These are phyloP conservation scores for Yponomeuta plumbellus DNA, from an alignment of 2,888 invertebrate genomes.

Conservation along the genomic window DNA sequence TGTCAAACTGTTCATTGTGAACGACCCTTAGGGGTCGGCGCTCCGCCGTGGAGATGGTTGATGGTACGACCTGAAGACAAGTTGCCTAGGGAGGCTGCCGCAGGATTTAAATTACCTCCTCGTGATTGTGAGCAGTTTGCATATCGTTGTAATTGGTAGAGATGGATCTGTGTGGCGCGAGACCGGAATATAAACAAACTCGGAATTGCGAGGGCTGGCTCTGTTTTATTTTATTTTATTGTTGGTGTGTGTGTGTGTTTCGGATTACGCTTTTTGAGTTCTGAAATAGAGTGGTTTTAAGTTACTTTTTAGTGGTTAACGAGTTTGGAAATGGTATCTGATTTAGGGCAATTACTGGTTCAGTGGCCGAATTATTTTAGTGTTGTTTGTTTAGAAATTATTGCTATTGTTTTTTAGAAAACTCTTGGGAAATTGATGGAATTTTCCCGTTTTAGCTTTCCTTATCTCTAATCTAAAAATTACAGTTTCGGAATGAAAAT, in stretches of 20 bases:
- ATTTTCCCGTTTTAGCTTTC: too few species aligned
- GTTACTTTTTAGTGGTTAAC: background rate
- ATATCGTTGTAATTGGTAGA: slow-evolving; percentile 45
- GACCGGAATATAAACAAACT: slow-evolving; percentile 22
- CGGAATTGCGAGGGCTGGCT: background rate
- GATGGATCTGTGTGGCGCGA: slow-evolving; percentile 31
- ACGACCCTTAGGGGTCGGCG: background rate
- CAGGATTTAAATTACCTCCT: slow-evolving; percentile 40
- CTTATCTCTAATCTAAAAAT: too few species aligned
- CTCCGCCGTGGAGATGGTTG: background rate
- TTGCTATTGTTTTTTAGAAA: too few species aligned
- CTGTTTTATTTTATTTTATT: background rate
- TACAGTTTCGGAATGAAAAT: too few species aligned
- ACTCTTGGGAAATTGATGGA: too few species aligned
- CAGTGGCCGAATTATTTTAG: too few species aligned
- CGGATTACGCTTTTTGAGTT: background rate
- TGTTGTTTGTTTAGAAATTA: too few species aligned
- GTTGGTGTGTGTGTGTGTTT: background rate
- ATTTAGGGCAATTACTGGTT: too few species aligned
- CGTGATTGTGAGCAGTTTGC: slow-evolving; percentile 47
- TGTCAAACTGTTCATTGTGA: background rate
- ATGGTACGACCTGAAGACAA: slow-evolving; percentile 29
- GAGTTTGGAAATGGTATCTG: background rate
- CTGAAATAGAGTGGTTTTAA: background rate
- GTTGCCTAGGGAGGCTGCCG: slow-evolving; percentile 36